phyloP scores from a whole-genome alignment of 2,888 invertebrate species.

The Lymantria monacha region DNA sequence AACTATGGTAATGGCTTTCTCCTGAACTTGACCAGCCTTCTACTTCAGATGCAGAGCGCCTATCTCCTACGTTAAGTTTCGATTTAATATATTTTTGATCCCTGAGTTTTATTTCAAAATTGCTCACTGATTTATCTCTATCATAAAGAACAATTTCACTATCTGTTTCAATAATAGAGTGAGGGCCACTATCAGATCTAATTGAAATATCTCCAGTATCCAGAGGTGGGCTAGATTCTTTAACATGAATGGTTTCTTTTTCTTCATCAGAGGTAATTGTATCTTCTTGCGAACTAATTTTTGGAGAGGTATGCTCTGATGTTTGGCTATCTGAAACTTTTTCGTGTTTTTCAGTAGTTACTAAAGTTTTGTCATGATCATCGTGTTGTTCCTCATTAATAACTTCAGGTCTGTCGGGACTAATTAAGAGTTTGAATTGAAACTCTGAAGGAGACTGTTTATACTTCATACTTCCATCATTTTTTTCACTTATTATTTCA shows the following conservation, averaged over 20 bases:
- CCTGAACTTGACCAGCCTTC: slow-evolving; percentile 94
- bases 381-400: slow-evolving; percentile 82
- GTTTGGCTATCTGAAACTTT: slow-evolving; percentile 57
- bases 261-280: slow-evolving; percentile 81
- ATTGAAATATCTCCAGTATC: slow-evolving; percentile 68
- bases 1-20: slow-evolving; percentile 94
- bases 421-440: slow-evolving; percentile 84
- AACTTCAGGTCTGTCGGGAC: slow-evolving; percentile 80
- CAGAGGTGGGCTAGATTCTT: slow-evolving; percentile 68
- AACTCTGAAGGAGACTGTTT: slow-evolving; percentile 89
- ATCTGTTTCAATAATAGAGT: slow-evolving; percentile 77
- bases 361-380: slow-evolving; percentile 56
- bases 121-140: slow-evolving; percentile 70
- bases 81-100: slow-evolving; percentile 75
- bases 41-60: slow-evolving; percentile 89
- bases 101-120: slow-evolving; percentile 71
- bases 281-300: slow-evolving; percentile 69
- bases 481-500: slow-evolving; percentile 85
- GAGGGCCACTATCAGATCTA: slow-evolving; percentile 76
- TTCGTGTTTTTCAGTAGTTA: slow-evolving; percentile 47
- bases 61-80: slow-evolving; percentile 78
- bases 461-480: slow-evolving; percentile 84
- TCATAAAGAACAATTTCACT: slow-evolving; percentile 71
- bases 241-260: slow-evolving; percentile 68
- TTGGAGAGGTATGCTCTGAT: slow-evolving; percentile 67